Evolutionary conservation across 2,113 vertebrate species (phyloP), one percentile per base, ranked within the genome.

Genomic region (Reinhardtius hippoglossoides): DNA sequence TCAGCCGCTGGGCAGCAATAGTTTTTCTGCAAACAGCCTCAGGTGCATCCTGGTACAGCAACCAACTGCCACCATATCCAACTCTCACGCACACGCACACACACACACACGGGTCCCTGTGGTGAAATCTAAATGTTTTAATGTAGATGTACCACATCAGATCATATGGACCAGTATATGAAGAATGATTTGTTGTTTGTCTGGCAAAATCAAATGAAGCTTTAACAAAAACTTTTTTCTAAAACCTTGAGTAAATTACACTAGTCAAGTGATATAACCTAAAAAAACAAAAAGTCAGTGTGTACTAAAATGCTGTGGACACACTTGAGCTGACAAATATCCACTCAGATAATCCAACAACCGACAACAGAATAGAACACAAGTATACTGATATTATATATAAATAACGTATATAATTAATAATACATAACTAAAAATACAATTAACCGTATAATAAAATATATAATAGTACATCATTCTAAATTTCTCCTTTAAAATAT

Each of bases 1-100:
- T 75, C 37, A 62, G 60, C 74, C 76, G 15, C 61, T n/a, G 12
- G 80, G 77, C 48, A 74, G 68, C 64, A 31, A 46, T 58, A 26
- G 37, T 37, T 78, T 31, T 67, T 85, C 71, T 58, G 83, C 84
- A 86, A 91, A 89, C 73, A 88, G 89, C 89, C 86, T 78, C 50
- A 67, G 87, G 82, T 31, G 72, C 73, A 85, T 88, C 78, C 89
- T 83, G 78, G 72, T 82, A 48, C 37, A 44, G 31, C 67, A 54
- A 60, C 82, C 72, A 91, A 92, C 89, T 78, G 89, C 66, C 89
- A 88, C 15, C 56, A 31, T 21, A 55, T n/a, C 21, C 69, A 37
- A 42, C 65, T 46, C 50, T 67, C 42, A 40, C 61, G 26, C 48
- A 46, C 56, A n/a, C 62, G 42, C 48, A 50, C 52, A 18, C 56